Evolutionary conservation across 2,797 vertebrate species (phyloP), one percentile per base, ranked within the genome.

Genomic region (Diceros bicornis): DNA sequence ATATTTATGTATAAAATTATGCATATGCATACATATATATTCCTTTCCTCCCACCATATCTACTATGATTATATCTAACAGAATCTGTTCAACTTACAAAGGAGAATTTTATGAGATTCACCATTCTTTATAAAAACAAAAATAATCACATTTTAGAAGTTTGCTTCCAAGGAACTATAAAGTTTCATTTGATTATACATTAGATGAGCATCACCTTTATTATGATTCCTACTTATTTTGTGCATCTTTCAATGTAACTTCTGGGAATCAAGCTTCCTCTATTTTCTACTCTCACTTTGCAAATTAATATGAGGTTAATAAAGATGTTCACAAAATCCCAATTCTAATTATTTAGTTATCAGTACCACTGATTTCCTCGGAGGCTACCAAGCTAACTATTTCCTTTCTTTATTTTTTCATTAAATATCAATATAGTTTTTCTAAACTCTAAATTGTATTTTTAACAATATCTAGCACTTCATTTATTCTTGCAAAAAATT

Each of bases 321-420:
- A 98, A 98, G 95, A 98, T 96, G 78, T 97, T 98, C 94, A 98
- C 94, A 97, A 98, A 98, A 97, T 98, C 98, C 97, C 98, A 98
- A 91, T 98, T 98, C 98, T 98, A 98, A 98, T 99, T 98, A 98
- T 98, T 98, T 98, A 97, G 96, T 98, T 98, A 98, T 98, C 88
- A 95, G 91, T 97, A 84, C 81, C 34, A 95, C 94, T 98, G 97
- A 98, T 99, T 98, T 98, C 98, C 98, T 98, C 61, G 62, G 98
- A 97, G 98, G 96, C 34, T 68, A 96, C 50, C 69, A 96, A 97
- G 88, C 71, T 97, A 98, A 97, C 96, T 97, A 96, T 89, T 93
- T 84, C 82, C 17, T 97, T 85, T 95, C 11, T 16, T 97, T 92
- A 81, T 96, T 78, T 97, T 97, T 96, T 91, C 52, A 94, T 98